Base-by-base conservation (phyloP, 2,888 invertebrate genomes). In the Apodemia mormo region DNA sequence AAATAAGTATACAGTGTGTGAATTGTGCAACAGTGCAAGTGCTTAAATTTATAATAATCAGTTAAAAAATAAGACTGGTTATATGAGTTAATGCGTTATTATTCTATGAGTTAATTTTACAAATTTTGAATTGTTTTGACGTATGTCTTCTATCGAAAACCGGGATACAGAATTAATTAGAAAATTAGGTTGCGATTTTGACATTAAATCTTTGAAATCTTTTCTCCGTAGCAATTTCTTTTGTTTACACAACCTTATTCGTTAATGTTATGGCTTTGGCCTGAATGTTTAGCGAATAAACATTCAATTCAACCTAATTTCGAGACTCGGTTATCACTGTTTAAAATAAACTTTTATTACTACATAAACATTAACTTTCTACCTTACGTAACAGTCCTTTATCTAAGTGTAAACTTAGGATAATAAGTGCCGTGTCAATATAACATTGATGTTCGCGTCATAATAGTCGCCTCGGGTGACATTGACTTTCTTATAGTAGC, bases 401-500 rank as follows among this genome's bases (percentile, higher is more conserved):
- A 65, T 56, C 56, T 33, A 40, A 40, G 40, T 40, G 8, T 14
- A 56, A 22, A 45, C 22, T 56, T 64, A 66, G 65, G 45, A 69
- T 61, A 61, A 72, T 56, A 33, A 33, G 22, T 33, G 54, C 68
- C 52, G 54, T 54, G 33, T 54, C 54, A 69, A 54, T 65, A 80
- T 82, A 80, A 79, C 78, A 78, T 81, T 81, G 83, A 83, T 83
- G 52, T 6, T n/a, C 52, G 81, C 84, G 86, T 85, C 85, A 84
- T 85, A 83, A 81, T 82, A 78, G 80, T 80, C 80, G 84, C 80
- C 77, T 82, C 78, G 80, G 81, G 83, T 89, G 92, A 92, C 92
- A 92, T 92, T 93, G 92, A 90, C 89, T 92, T 90, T 92, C 89
- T 89, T 89, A 84, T 82, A 83, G 87, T 82, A 82, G 52, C 52